Evolutionary conservation across 2,113 vertebrate species (phyloP).

Genomic region (Leptosomus discolor): DNA sequence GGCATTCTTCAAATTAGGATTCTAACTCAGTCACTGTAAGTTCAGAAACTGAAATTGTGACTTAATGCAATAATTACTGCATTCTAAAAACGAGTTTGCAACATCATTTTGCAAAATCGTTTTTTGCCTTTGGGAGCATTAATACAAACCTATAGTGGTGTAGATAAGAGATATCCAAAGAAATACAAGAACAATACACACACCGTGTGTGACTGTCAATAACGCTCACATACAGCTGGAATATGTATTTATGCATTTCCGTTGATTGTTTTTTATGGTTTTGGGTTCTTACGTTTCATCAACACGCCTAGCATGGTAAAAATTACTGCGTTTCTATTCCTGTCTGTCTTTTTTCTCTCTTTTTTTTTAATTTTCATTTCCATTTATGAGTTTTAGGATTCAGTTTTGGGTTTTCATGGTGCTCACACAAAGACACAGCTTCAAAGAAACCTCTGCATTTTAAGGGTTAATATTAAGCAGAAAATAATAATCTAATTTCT

Average conservation of each 20-base stretch:
- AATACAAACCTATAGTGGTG: not conserved
- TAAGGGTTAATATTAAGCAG: not conserved
- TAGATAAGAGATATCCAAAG: not conserved
- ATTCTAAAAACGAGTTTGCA: not conserved
- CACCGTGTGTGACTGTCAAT: not conserved
- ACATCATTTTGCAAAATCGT: not conserved
- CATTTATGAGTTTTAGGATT: not conserved
- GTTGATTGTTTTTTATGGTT: not conserved
- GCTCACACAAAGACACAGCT: not conserved
- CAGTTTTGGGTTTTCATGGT: not conserved
- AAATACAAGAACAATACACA: not conserved
- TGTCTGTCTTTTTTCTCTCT: not conserved
- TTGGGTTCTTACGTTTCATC: not conserved
- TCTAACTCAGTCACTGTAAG: rapidly evolving
- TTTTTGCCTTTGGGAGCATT: not conserved
- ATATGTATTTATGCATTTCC: not conserved
- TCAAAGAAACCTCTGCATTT: conserved; percentile 16
- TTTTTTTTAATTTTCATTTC: not conserved
- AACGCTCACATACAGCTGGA: not conserved
- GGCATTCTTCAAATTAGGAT: too few species aligned
- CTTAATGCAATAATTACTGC: not conserved
- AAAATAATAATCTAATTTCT: not conserved
- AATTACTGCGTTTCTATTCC: not conserved
- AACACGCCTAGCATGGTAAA: not conserved
- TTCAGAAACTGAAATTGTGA: not conserved